phyloP scores from a whole-genome alignment of 2,113 vertebrate species.

The Cygnus atratus region DNA sequence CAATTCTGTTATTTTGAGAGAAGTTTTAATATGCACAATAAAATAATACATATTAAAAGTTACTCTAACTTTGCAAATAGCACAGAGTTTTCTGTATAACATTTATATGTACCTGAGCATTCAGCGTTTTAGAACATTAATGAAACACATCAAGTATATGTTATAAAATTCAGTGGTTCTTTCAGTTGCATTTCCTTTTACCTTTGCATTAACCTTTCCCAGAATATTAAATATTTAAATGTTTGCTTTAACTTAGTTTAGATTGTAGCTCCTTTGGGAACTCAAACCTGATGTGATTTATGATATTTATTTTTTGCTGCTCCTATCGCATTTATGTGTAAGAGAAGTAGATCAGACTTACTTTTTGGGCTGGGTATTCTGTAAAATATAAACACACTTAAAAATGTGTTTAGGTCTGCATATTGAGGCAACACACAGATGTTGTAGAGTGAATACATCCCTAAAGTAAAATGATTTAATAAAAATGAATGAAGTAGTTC shows the following conservation, averaged over 20 bases:
- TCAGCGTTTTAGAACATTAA: not conserved
- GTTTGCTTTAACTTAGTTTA: not conserved
- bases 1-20: not conserved
- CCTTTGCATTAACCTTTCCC: not conserved
- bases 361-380: not conserved
- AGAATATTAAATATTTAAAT: not conserved
- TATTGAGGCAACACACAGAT: not conserved
- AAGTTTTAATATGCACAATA: not conserved
- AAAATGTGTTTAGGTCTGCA: not conserved
- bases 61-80: not conserved
- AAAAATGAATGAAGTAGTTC: not conserved
- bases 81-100: not conserved
- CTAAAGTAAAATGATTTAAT: not conserved
- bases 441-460: not conserved
- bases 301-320: accelerated
- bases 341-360: not conserved
- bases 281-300: not conserved
- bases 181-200: not conserved
- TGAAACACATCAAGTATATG: not conserved
- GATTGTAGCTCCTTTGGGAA: not conserved
- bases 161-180: not conserved
- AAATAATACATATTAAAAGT: not conserved
- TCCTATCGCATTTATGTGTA: not conserved
- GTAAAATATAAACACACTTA: not conserved
- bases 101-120: not conserved